Conservation (phyloP, 2,797 vertebrate species). For the Sebastes cheni region DNA sequence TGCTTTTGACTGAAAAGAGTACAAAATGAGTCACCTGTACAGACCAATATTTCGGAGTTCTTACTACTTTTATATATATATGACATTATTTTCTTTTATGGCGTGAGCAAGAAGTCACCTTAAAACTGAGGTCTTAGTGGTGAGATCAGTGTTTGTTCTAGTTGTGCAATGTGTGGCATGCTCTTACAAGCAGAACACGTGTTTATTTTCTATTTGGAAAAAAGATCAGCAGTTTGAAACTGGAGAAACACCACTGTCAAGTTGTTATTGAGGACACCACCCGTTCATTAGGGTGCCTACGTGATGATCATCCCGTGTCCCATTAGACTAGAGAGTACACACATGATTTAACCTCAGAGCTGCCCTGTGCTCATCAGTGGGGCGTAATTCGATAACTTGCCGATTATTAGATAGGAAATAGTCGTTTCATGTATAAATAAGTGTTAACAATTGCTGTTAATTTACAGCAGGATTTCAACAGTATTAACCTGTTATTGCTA, state of each 20-base stretch:
- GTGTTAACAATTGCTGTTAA: not conserved
- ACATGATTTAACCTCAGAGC: not conserved
- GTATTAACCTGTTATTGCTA: too few relatives aligned
- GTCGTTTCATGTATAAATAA: accelerated
- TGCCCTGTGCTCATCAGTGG: not conserved
- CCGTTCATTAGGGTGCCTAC: constrained; percentile 45
- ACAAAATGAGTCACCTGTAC: not conserved
- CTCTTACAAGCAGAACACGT: not conserved
- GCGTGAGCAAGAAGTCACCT: not conserved
- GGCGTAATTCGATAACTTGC: not conserved
- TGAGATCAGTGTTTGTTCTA: not conserved
- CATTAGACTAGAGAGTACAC: not conserved
- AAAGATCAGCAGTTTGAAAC: not conserved
- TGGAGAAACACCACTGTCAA: not conserved
- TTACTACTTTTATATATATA: not conserved
- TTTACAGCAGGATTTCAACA: too few relatives aligned
- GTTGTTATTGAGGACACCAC: constrained; percentile 1
- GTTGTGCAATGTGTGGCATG: not conserved
- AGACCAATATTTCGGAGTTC: not conserved
- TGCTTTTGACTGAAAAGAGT: not conserved
- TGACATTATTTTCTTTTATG: not conserved
- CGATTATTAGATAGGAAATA: not conserved
- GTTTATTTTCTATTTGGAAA: not conserved
- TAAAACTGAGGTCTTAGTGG: not conserved
- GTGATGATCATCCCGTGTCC: constrained; percentile 55